Evolutionary conservation across 1,140 invertebrate species (phyloP), one percentile per base, ranked within the genome.

Genomic region (Arctopsyche grandis): DNA sequence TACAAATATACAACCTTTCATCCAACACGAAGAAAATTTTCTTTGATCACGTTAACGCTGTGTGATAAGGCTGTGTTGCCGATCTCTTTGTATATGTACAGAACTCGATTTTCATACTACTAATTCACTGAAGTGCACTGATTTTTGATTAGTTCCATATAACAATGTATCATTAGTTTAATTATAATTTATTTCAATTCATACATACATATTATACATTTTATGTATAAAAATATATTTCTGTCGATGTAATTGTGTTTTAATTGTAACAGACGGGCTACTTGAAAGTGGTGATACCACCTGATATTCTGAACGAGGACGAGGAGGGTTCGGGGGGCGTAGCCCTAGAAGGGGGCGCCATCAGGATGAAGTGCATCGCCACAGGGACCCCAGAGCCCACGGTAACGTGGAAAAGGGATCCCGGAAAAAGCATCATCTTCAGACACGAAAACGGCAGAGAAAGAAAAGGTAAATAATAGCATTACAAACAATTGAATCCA

Each of bases 211-310:
- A 7, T 21, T 7, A 38, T 22, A 19, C 12, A 52, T 52, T 14
- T 1, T 52, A 58, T 75, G n/a, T n/a, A n/a, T n/a, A n/a, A n/a
- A n/a, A n/a, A n/a, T n/a, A n/a, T n/a, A n/a, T n/a, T 46, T 46
- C 44, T 52, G 44, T 60, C 24, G 1, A 22, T 24, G 14, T 60
- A 60, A n/a, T n/a, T 66, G n/a, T n/a, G n/a, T 21, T 69, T 69
- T 69, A 22, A 81, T 71, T 0, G 0, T 86, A 86, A 43, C 87
- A 96, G 94, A 94, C 93, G 89, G 94, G 94, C 52, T 91, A 92
- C 83, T 90, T 96, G 85, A 91, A 93, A 81, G 95, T 97, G 80
- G 92, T 95, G 79, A 94, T 96, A 83, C 94, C 95, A 22, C 94
- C 95, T 60, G 94, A 96, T 84, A 96, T 96, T 82, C 87, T 94